A percentile compares a stretch with the other conserved stretches of the same genome.
Evolutionary conservation across 2,797 vertebrate genomes (phyloP).

Genomic region (Gobionotothen gibberifrons): DNA sequence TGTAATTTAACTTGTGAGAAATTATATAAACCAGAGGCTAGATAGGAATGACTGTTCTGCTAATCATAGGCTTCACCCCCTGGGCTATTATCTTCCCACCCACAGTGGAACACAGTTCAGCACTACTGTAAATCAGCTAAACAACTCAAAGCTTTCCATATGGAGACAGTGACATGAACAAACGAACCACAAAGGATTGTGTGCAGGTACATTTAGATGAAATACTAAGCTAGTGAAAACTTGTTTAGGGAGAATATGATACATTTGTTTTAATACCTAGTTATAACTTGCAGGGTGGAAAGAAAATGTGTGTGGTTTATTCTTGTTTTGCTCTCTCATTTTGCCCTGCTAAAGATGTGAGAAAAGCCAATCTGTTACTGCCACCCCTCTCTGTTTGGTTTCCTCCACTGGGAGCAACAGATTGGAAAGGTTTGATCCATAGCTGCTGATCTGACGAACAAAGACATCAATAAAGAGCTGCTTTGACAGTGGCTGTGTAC

Average conservation of each 20-base stretch:
- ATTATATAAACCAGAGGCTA: constrained; percentile 58
- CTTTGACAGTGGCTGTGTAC: not conserved
- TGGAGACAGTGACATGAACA: constrained; percentile 30
- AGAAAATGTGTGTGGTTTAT: constrained; percentile 13
- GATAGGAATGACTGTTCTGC: constrained; percentile 43
- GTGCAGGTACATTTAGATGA: constrained; percentile 19
- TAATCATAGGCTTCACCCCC: constrained; percentile 70
- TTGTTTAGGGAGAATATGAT: not conserved
- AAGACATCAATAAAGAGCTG: not conserved
- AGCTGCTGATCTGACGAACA: not conserved
- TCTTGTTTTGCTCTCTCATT: constrained; percentile 39
- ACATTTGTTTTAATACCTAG: not conserved
- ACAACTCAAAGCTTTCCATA: constrained; percentile 44
- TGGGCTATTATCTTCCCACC: constrained; percentile 66
- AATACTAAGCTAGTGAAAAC: not conserved
- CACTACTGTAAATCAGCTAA: constrained; percentile 42
- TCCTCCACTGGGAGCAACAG: constrained; percentile 20
- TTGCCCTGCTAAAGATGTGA: constrained; percentile 37
- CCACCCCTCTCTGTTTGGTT: constrained; percentile 13
- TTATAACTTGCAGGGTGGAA: constrained; percentile 1
- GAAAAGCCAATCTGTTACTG: constrained; percentile 32
- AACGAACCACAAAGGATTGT: not conserved
- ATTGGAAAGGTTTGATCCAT: constrained; percentile 15
- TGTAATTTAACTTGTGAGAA: constrained; percentile 63
- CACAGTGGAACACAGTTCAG: constrained; percentile 56